Evolutionary conservation across 2,797 vertebrate species (phyloP).

Genomic region (Fistularia tabacaria): DNA sequence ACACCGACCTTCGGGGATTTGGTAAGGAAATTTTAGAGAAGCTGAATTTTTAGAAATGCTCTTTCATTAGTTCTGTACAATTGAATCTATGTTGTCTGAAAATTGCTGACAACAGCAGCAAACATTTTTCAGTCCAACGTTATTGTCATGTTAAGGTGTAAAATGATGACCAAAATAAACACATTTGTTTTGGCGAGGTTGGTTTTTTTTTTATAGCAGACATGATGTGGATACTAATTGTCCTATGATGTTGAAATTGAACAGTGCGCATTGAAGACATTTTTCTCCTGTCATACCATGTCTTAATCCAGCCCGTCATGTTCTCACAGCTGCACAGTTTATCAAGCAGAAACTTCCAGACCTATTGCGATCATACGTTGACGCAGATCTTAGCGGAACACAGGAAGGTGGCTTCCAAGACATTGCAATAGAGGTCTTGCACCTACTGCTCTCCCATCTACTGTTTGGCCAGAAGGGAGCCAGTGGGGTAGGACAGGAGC

Average conservation of each 20-base stretch:
- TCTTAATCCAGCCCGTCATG: background rate
- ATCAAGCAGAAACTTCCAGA: constrained; percentile 99
- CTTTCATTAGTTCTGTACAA: too few species aligned
- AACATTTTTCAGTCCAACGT: too few species aligned
- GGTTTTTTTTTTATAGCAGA: background rate
- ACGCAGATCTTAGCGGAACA: constrained; percentile 96
- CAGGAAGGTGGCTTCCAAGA: constrained; percentile 99
- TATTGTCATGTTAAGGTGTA: too few species aligned
- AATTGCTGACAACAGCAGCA: too few species aligned
- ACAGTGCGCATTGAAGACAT: too few species aligned
- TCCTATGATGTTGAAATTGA: too few species aligned
- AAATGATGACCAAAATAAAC: background rate
- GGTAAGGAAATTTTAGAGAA: constrained; percentile 75
- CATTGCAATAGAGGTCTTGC: constrained; percentile 99
- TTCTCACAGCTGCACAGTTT: constrained; percentile 87
- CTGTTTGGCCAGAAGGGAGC: constrained; percentile 99
- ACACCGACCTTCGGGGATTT: constrained; percentile 92
- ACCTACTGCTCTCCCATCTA: constrained; percentile 99
- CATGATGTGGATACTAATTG: too few species aligned
- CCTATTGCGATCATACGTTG: constrained; percentile 97
- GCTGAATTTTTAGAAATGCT: too few species aligned
- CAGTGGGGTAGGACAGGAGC: constrained; percentile 97
- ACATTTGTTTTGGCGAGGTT: background rate
- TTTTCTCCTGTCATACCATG: background rate
- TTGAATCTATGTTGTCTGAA: too few species aligned